Conservation (phyloP, 2,888 invertebrate species). For the Crocallis elinguaria region DNA sequence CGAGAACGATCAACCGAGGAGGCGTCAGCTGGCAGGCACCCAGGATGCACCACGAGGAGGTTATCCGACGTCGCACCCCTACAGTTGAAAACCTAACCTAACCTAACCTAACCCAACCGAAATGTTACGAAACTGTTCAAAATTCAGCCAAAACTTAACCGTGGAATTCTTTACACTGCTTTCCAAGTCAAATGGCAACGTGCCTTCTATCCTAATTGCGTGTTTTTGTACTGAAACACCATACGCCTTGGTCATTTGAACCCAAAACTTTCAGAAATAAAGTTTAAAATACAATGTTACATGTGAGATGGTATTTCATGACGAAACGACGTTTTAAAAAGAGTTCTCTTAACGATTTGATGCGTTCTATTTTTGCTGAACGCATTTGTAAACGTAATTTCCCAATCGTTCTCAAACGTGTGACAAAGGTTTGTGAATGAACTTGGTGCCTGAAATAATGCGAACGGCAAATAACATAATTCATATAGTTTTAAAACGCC, state of each 20-base stretch:
- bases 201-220: slow-evolving; percentile 32
- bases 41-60: too few relatives aligned
- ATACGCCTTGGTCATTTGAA: neutral
- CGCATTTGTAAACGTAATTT: slow-evolving; percentile 57
- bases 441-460: slow-evolving; percentile 14
- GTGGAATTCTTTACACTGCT: slow-evolving; percentile 58
- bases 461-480: neutral
- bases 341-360: slow-evolving; percentile 67
- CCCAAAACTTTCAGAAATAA: slow-evolving; percentile 7
- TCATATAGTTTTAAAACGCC: too few relatives aligned
- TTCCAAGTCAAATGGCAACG: slow-evolving; percentile 77
- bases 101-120: slow-evolving; percentile 27
- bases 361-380: slow-evolving; percentile 71
- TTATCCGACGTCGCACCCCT: too few relatives aligned
- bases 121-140: slow-evolving; percentile 59
- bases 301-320: slow-evolving; percentile 15
- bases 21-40: too few relatives aligned
- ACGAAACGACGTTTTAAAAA: slow-evolving; percentile 52
- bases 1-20: too few relatives aligned
- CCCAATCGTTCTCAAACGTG: slow-evolving; percentile 50
- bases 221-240: slow-evolving; percentile 23
- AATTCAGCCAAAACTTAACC: slow-evolving; percentile 55
- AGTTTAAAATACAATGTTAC: slow-evolving; percentile 11
- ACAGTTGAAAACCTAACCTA: slow-evolving; percentile 1
- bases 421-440: slow-evolving; percentile 15